These are phyloP conservation scores for Oryzias javanicus DNA, from an alignment of 2,113 vertebrate species.

Conservation along the genomic window DNA sequence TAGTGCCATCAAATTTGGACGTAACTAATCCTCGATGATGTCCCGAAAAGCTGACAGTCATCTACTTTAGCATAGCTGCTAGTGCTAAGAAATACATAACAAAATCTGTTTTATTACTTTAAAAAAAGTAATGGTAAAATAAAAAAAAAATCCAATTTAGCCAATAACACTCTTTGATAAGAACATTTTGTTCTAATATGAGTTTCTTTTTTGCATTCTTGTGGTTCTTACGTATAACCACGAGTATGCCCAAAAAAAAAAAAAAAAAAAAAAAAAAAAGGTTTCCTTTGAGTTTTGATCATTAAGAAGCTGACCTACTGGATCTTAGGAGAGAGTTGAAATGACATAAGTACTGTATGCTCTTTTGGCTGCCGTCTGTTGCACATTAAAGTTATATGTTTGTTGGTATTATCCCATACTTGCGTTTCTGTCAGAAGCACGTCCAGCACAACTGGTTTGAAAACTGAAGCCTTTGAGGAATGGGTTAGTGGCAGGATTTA, in stretches of 20 bases:
- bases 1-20: too few species aligned
- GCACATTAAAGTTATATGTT: conserved; percentile 74
- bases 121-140: too few species aligned
- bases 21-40: too few species aligned
- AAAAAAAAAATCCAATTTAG: too few species aligned
- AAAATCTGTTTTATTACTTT: too few species aligned
- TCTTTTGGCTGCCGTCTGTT: conserved; percentile 67
- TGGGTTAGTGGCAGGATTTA: neutral
- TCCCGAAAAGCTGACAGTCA: too few species aligned
- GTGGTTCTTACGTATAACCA: conserved; percentile 28
- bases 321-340: conserved; percentile 20
- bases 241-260: conserved; percentile 10
- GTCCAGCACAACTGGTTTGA: conserved; percentile 18
- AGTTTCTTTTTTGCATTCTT: conserved; percentile 28
- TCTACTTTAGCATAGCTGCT: too few species aligned
- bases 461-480: neutral
- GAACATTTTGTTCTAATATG: conserved; percentile 4
- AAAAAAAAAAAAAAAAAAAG: conserved; percentile 3
- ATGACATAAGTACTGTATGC: conserved; percentile 51
- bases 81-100: too few species aligned
- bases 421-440: conserved; percentile 45
- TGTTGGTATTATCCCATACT: conserved; percentile 58
- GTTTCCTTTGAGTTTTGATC: conserved; percentile 14
- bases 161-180: conserved; percentile 44
- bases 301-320: conserved; percentile 33